Evolutionary conservation across 2,113 vertebrate genomes (phyloP).

Genomic region (Microtus ochrogaster): DNA sequence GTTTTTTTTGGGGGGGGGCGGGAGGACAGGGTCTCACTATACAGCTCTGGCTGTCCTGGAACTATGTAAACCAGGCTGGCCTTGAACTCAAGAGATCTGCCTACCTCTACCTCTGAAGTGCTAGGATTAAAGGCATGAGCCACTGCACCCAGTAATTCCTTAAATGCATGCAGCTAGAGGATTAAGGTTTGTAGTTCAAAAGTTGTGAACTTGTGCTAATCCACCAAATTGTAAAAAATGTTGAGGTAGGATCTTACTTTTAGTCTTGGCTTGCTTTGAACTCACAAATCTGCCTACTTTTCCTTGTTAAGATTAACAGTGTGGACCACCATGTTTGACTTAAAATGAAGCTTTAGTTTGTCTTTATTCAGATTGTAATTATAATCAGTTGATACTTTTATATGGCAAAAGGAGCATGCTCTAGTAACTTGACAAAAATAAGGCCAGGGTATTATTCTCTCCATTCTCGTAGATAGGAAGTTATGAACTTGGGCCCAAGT

Average conservation of each 20-base stretch:
- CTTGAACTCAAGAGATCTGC: background rate
- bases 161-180: background rate
- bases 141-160: background rate
- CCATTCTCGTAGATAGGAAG: background rate
- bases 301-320: background rate
- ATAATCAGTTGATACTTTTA: background rate
- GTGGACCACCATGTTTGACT: background rate
- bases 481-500: background rate
- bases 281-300: background rate
- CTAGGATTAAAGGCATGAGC: background rate
- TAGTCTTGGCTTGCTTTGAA: background rate
- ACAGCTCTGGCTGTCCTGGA: background rate
- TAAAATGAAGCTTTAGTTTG: background rate
- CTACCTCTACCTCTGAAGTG: background rate
- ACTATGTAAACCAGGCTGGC: background rate
- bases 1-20: no score
- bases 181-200: constrained; percentile 31
- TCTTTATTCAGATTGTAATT: constrained; percentile 8
- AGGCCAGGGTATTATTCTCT: background rate
- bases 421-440: background rate
- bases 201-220: constrained; percentile 1
- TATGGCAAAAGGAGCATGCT: background rate
- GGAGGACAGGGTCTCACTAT: background rate
- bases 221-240: background rate
- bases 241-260: background rate